Percentiles rank a stretch among this genome's conserved stretches.
phyloP scores from a whole-genome alignment of 2,797 vertebrate genomes.

The Pelodytes ibericus region DNA sequence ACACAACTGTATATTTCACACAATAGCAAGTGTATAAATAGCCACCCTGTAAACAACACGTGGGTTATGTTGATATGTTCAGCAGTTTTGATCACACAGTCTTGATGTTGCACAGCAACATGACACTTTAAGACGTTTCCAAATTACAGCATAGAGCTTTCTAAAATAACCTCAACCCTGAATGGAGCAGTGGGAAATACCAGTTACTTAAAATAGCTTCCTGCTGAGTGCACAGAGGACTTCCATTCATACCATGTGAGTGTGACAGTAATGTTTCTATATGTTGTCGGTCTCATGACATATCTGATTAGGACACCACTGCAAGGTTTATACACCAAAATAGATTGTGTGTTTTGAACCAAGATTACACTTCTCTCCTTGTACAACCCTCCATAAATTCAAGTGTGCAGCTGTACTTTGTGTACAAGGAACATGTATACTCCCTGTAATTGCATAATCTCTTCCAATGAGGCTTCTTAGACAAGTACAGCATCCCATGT shows the following conservation, averaged over 20 bases:
- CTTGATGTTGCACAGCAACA: constrained; percentile 12
- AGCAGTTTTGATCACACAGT: not conserved
- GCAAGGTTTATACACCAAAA: not conserved
- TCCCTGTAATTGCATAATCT: too few relatives aligned
- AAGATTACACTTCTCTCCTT: not conserved
- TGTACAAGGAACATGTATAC: too few relatives aligned
- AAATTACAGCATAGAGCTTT: not conserved
- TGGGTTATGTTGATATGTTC: not conserved
- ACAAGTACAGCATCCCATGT: too few relatives aligned
- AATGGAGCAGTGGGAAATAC: constrained; percentile 35
- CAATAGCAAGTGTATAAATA: not conserved
- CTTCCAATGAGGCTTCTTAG: too few relatives aligned
- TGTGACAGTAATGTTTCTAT: constrained; percentile 29
- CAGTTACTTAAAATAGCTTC: constrained; percentile 47
- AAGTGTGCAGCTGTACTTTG: too few relatives aligned
- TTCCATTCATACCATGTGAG: constrained; percentile 44
- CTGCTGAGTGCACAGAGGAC: constrained; percentile 17
- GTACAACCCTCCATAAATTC: too few relatives aligned
- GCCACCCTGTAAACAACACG: not conserved
- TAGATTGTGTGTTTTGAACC: not conserved
- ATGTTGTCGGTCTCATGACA: constrained; percentile 11
- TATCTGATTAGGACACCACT: not conserved
- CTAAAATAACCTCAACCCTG: constrained; percentile 13
- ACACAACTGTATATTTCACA: not conserved
- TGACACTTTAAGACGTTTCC: constrained; percentile 13